Base-by-base conservation (phyloP, 2,113 vertebrate genomes). In the Donacobius atricapilla region DNA sequence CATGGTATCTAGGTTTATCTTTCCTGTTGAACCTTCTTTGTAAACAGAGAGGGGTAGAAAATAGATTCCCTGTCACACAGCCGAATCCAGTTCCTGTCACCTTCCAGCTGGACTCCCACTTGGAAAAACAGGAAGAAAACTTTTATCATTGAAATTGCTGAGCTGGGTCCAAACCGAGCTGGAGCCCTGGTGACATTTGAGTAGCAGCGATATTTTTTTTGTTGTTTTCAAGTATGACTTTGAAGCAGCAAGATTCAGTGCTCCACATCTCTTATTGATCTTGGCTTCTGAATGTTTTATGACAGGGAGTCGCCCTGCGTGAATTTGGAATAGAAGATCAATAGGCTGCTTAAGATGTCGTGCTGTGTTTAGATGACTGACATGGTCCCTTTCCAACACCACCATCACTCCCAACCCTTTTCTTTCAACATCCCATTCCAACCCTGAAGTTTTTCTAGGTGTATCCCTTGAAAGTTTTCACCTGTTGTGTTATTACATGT, bases 231-330 rank as follows among this genome's bases (percentile, higher is more conserved):
- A 96, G 73, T 83, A 87, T 73, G 79, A 95, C 97, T 97, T 96
- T 96, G 95, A 97, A 97, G 86, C 82, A 89, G 83, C 76, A 93
- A 93, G 94, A 93, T 83, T 93, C 95, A 94, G 90, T 83, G 87
- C 77, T 96, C 82, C 90, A 66, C 95, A 93, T 94, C 80, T 97
- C 93, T 69, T 97, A 98, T 97, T 97, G 97, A 97, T 98, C 95
- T 94, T 91, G 93, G 50, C 94, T 96, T 87, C 79, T 97, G 97
- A 97, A 97, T 97, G 96, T 97, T 97, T 97, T 97, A 98, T 98
- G 97, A 96, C 93, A 94, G 96, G 95, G 86, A 95, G 93, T 93
- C 30, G 1, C 88, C 95, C 93, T 93, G 78, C 69, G 54, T 96
- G 97, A 96, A 97, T 97, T 96, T 8, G 72, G 94, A 97, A 94